A percentile compares a stretch with the other conserved stretches of the same genome.
Conservation (phyloP, 2,113 vertebrate genomes). For the Mungos mungo region DNA sequence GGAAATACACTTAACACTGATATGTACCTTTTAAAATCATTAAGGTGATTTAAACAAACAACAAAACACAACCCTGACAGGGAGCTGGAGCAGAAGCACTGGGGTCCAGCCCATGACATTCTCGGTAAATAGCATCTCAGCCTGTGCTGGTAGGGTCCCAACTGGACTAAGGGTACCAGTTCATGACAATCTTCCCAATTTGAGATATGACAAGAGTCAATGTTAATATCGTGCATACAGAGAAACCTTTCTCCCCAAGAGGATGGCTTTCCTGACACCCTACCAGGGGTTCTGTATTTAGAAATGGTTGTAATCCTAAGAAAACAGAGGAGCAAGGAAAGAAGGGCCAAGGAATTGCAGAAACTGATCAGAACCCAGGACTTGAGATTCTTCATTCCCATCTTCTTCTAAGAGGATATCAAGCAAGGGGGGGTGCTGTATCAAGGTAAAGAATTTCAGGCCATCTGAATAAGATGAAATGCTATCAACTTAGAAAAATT, state of each 20-base stretch:
- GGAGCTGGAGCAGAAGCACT: background rate
- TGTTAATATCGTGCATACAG: background rate
- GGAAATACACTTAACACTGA: background rate
- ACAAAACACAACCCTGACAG: background rate
- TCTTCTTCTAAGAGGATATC: background rate
- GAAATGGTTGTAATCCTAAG: background rate
- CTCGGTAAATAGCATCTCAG: background rate
- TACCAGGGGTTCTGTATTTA: background rate
- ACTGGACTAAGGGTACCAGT: background rate
- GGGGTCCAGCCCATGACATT: background rate
- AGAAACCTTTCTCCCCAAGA: constrained; percentile 5
- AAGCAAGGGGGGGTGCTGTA: background rate
- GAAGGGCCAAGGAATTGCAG: background rate
- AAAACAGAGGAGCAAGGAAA: background rate
- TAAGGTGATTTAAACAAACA: background rate
- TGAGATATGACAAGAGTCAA: background rate
- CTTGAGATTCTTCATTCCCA: background rate
- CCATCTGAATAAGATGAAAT: background rate
- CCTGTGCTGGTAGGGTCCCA: background rate
- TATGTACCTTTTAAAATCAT: background rate
- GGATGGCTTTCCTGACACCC: background rate
- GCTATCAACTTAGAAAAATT: background rate
- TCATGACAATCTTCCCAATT: background rate
- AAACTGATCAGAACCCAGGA: background rate
- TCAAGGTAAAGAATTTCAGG: background rate